Conservation (phyloP, 2,888 invertebrate genomes). For the Lepidonotus clava region DNA sequence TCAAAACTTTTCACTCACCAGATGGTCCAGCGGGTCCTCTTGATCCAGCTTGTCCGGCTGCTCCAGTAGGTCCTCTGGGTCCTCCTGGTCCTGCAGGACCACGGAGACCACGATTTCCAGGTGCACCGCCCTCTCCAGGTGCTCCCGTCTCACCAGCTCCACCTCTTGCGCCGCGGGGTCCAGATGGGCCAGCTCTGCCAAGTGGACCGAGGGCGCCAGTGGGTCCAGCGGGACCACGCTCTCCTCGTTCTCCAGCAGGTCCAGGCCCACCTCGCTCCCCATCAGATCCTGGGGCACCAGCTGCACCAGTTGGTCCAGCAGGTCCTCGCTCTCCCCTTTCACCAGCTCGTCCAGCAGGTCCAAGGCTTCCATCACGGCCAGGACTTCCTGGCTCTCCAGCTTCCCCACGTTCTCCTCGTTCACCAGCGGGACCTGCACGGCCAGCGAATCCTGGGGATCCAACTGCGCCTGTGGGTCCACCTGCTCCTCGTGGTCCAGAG, state of each 20-base stretch:
- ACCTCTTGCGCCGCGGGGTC: conserved; percentile 53
- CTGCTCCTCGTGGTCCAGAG: conserved; percentile 58
- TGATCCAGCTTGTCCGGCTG: conserved; percentile 37
- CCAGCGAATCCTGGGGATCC: conserved; percentile 66
- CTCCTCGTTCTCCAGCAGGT: conserved; percentile 50
- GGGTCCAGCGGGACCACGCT: conserved; percentile 57
- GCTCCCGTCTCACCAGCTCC: conserved; percentile 30
- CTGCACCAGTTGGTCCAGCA: conserved; percentile 56
- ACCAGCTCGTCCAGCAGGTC: conserved; percentile 52
- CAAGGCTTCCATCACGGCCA: conserved; percentile 56
- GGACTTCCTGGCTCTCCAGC: conserved; percentile 31
- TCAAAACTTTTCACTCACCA: too few species aligned
- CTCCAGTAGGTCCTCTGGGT: conserved; percentile 46
- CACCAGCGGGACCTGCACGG: conserved; percentile 55
- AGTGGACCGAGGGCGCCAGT: conserved; percentile 36
- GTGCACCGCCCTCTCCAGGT: conserved; percentile 51
- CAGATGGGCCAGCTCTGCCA: conserved; percentile 59
- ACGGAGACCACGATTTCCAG: conserved; percentile 53
- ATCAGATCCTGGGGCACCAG: conserved; percentile 54
- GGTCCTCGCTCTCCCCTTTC: conserved; percentile 52
- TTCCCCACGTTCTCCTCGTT: conserved; percentile 45
- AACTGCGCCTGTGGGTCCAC: conserved; percentile 56
- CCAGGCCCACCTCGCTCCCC: conserved; percentile 52
- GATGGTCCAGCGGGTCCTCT: background rate
- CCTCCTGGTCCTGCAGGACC: conserved; percentile 62